These are phyloP conservation scores for Ceratina calcarata DNA, from an alignment of 1,140 invertebrate species.

Conservation along the genomic window DNA sequence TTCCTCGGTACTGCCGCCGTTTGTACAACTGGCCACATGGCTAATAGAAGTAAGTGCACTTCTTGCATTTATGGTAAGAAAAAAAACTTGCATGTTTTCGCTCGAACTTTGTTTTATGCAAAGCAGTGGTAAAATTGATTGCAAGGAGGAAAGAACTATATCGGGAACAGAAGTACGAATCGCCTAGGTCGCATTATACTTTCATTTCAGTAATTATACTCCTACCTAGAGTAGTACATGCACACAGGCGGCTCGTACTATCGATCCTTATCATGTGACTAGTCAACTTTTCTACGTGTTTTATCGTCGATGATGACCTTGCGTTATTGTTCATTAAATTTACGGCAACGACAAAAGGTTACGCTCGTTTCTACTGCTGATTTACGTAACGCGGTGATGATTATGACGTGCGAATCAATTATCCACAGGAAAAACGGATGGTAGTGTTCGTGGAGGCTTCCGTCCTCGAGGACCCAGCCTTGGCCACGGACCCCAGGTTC, in stretches of 20 bases:
- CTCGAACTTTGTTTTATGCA: too few species aligned
- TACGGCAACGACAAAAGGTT: neutral
- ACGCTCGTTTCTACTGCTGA: neutral
- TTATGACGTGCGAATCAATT: neutral
- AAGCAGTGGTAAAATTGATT: too few species aligned
- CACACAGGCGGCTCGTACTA: neutral
- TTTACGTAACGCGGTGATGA: neutral
- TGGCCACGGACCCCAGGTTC: constrained; percentile 88
- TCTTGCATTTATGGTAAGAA: neutral
- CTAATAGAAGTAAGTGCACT: constrained; percentile 88
- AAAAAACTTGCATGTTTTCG: neutral
- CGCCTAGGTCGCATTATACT: neutral
- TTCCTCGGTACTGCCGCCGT: constrained; percentile 92
- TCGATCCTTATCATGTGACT: constrained; percentile 11
- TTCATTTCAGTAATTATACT: neutral
- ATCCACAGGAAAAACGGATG: constrained; percentile 93
- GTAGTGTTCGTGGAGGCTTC: constrained; percentile 95
- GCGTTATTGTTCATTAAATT: neutral
- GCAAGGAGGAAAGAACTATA: too few species aligned
- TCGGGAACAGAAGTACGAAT: neutral
- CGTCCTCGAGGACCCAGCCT: constrained; percentile 90
- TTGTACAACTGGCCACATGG: constrained; percentile 96
- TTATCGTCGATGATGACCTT: neutral
- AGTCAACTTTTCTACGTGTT: neutral
- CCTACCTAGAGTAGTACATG: neutral